phyloP scores from a whole-genome alignment of 2,113 vertebrate genomes.

The Lophius piscatorius region DNA sequence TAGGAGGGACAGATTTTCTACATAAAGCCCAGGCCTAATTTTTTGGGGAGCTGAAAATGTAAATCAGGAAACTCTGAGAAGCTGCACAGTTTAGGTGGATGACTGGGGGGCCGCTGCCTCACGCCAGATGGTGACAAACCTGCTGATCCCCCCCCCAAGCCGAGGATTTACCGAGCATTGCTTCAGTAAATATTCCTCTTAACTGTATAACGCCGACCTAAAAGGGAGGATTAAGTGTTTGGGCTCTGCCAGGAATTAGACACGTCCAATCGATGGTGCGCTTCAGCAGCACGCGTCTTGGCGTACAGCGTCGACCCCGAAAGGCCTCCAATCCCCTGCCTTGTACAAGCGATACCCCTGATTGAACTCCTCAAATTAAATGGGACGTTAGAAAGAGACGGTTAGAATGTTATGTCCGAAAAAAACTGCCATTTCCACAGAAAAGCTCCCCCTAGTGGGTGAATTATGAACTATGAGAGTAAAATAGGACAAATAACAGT shows the following conservation, averaged over 20 bases:
- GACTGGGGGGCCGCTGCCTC: constrained; percentile 64
- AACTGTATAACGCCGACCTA: constrained; percentile 52
- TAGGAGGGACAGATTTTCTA: constrained; percentile 73
- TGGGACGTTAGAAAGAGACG: too few relatives aligned
- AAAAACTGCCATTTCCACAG: too few relatives aligned
- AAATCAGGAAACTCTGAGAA: constrained; percentile 62
- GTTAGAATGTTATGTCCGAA: too few relatives aligned
- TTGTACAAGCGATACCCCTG: too few relatives aligned
- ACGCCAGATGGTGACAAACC: constrained; percentile 74
- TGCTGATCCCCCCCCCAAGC: constrained; percentile 61
- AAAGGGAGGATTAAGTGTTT: constrained; percentile 57
- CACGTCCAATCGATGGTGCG: constrained; percentile 10
- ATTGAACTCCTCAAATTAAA: too few relatives aligned
- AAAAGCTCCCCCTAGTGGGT: too few relatives aligned
- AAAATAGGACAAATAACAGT: too few relatives aligned
- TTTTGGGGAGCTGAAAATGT: constrained; percentile 62
- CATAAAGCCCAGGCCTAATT: constrained; percentile 76
- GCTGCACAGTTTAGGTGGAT: constrained; percentile 68
- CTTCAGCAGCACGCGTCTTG: not conserved
- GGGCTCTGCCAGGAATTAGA: constrained; percentile 38
- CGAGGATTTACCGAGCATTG: constrained; percentile 70
- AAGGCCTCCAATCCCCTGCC: too few relatives aligned
- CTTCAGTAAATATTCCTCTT: constrained; percentile 75
- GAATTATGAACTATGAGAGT: too few relatives aligned
- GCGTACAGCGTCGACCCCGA: too few relatives aligned